Evolutionary conservation across 2,888 invertebrate genomes (phyloP).

Genomic region (Cephus spinipes): DNA sequence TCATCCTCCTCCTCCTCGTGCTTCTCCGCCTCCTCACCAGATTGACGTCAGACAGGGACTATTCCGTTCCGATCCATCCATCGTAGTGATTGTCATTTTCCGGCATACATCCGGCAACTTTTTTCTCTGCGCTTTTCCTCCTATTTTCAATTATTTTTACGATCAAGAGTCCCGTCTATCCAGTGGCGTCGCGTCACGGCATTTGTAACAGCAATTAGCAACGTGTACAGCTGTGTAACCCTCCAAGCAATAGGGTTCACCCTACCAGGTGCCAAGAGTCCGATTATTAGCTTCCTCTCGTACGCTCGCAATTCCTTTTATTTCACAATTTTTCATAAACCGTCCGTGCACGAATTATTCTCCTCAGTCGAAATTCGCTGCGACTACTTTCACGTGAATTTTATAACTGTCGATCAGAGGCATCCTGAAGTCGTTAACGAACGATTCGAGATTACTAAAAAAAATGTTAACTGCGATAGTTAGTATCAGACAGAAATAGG

Average conservation of each 20-base stretch:
- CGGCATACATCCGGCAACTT: slow-evolving; percentile 60
- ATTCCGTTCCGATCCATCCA: slow-evolving; percentile 44
- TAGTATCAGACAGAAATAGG: too few species aligned
- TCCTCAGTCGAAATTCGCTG: not conserved
- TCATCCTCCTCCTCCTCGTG: slow-evolving; percentile 3
- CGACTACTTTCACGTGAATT: not conserved
- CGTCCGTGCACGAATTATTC: too few species aligned
- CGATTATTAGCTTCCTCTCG: not conserved
- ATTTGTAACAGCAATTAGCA: slow-evolving; percentile 43
- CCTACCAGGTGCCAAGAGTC: not conserved
- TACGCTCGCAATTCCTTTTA: not conserved
- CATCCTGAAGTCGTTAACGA: too few species aligned
- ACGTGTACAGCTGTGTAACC: not conserved
- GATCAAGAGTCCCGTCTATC: slow-evolving; percentile 48
- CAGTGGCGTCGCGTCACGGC: slow-evolving; percentile 21
- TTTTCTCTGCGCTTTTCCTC: slow-evolving; percentile 52
- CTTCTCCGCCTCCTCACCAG: slow-evolving; percentile 25
- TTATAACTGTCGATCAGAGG: not conserved
- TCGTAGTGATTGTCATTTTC: slow-evolving; percentile 65
- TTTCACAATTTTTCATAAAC: not conserved
- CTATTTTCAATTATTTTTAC: slow-evolving; percentile 62
- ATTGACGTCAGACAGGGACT: slow-evolving; percentile 60
- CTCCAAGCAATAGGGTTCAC: not conserved
- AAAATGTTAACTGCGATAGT: not conserved
- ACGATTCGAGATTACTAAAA: not conserved